These are phyloP conservation scores for Tokudaia tokunoshimensis DNA, from an alignment of 2,797 vertebrate genomes.

Conservation along the genomic window DNA sequence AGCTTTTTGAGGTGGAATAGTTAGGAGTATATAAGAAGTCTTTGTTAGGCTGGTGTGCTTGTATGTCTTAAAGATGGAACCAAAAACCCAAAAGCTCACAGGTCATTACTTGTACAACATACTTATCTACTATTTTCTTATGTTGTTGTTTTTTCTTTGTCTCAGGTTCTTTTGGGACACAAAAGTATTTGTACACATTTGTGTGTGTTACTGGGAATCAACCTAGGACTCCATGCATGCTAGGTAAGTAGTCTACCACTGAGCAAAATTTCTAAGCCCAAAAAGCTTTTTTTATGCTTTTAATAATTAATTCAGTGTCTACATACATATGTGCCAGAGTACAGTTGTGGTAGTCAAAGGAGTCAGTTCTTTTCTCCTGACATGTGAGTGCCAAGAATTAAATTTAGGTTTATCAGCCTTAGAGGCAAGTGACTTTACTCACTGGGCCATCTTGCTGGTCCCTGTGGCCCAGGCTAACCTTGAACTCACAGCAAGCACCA, in stretches of 20 bases:
- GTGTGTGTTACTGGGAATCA: background rate
- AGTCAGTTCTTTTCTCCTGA: background rate
- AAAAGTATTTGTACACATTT: background rate
- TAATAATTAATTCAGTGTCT: background rate
- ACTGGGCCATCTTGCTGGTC: background rate
- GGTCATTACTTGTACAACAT: constrained; percentile 6
- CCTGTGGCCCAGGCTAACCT: background rate
- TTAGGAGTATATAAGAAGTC: background rate
- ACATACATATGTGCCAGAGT: background rate
- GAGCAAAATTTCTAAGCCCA: background rate
- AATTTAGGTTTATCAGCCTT: background rate
- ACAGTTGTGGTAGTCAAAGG: background rate
- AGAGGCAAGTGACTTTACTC: background rate
- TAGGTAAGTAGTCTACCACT: background rate
- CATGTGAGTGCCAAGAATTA: background rate
- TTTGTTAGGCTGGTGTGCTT: background rate
- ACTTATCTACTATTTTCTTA: constrained; percentile 8
- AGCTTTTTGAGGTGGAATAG: background rate
- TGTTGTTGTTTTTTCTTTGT: background rate
- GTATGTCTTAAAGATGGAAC: constrained; percentile 29
- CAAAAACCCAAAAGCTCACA: constrained; percentile 6
- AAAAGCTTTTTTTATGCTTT: background rate
- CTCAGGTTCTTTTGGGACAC: background rate
- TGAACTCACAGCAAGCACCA: background rate
- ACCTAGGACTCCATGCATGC: background rate